Base-by-base conservation (phyloP, 2,888 invertebrate species). In the Apomyelois bistriatella region DNA sequence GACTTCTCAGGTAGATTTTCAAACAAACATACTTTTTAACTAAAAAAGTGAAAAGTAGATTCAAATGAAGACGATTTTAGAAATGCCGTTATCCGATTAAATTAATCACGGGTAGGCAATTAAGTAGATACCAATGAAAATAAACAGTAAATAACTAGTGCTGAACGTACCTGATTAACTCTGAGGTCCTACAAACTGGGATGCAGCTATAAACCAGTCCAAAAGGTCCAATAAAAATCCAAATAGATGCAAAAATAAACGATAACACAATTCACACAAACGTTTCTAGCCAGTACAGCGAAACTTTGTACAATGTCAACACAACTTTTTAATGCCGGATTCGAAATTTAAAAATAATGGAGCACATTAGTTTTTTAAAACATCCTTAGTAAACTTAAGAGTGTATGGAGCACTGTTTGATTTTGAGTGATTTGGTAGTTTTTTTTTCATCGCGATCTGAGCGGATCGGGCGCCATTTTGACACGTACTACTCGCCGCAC, bases 401-500 rank as follows among this genome's bases (percentile, higher is more conserved):
- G 60, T 58, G 51, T 62, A 60, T 69, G 59, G 63, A 63, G 62
- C 62, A 57, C 52, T 61, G 51, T 62, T 66, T 60, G 66, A 70
- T 59, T 66, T 61, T 70, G 68, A 41, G 1, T 64, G 61, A 65
- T 64, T 67, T 66, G 69, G 70, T 52, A 58, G 51, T 78, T 60
- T 67, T 72, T 67, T 72, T 72, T 68, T 63, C 57, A 55, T 72
- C 66, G 72, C 81, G 82, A 79, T 77, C 75, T 72, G 71, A 61
- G 68, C 56, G 62, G 57, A 60, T 60, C 1, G 52, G 60, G 52
- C 62, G 61, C 62, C 60, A 64, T 63, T 54, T 56, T 59, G 53
- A 68, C 59, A 76, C 85, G 74, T 68, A 22, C 64, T 35, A n/a
- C 56, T 6, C 67, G 40, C 63, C 16, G 54, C 65, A 61, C 70